Conservation (phyloP, 2,797 vertebrate species). For the Spizella passerina region DNA sequence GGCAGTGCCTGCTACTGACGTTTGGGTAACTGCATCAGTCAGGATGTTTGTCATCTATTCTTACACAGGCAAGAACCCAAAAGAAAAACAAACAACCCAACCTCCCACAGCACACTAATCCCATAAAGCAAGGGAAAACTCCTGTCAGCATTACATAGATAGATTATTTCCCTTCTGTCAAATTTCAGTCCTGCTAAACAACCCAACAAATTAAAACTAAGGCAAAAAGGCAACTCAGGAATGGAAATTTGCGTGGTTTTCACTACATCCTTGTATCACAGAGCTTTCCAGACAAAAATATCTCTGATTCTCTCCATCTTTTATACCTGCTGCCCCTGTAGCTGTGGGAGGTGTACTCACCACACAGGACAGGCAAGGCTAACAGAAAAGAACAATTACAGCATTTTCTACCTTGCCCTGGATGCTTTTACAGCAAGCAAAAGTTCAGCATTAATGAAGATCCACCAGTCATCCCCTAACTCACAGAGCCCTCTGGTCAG, state of each 20-base stretch:
- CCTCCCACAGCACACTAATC: not conserved
- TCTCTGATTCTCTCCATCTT: not conserved
- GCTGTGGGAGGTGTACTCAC: not conserved
- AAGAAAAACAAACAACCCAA: not conserved
- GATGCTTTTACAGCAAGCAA: not conserved
- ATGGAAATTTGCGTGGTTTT: not conserved
- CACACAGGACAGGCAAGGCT: not conserved
- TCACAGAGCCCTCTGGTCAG: not conserved
- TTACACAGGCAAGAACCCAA: not conserved
- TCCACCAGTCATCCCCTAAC: rapidly evolving
- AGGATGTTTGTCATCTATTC: not conserved
- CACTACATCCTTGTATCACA: not conserved
- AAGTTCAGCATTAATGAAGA: not conserved
- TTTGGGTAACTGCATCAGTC: not conserved
- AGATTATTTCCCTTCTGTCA: not conserved
- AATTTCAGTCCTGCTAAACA: not conserved
- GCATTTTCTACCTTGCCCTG: not conserved
- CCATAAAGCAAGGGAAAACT: not conserved
- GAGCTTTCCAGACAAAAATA: not conserved
- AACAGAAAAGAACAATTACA: not conserved
- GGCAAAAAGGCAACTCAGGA: not conserved
- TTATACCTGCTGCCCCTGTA: not conserved
- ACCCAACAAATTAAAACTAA: not conserved
- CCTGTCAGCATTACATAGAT: not conserved
- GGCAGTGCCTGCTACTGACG: not conserved